These are phyloP conservation scores for Allophyes oxyacanthae DNA, from an alignment of 2,888 invertebrate genomes.

Conservation along the genomic window DNA sequence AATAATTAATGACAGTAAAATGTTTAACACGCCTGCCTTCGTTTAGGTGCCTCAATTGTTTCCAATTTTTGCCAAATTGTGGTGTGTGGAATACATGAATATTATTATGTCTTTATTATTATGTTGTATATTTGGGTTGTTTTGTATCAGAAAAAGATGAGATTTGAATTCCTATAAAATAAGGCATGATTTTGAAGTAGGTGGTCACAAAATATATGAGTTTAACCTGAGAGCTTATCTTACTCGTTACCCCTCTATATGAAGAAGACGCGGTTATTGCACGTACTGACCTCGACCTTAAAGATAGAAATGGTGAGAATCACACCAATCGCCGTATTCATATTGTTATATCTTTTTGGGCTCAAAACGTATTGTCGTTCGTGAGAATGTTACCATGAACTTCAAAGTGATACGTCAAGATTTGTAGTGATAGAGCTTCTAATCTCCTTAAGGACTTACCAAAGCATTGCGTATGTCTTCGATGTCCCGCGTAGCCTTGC, in stretches of 20 bases:
- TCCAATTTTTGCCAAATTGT: not conserved
- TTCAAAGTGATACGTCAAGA: conserved; percentile 21
- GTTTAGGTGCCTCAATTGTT: conserved; percentile 5
- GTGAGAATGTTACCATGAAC: not conserved
- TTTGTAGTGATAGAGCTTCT: conserved; percentile 25
- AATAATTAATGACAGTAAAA: conserved; percentile 1
- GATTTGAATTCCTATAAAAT: not conserved
- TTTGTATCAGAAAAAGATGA: not conserved
- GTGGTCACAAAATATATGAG: too few relatives aligned
- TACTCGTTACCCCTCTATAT: too few relatives aligned
- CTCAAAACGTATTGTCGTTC: not conserved
- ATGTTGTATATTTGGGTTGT: too few relatives aligned
- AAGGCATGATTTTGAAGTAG: too few relatives aligned
- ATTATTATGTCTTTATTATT: too few relatives aligned
- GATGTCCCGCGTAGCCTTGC: conserved; percentile 38
- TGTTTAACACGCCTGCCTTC: conserved; percentile 9
- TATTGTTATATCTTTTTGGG: not conserved
- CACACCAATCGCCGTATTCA: not conserved
- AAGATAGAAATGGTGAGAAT: not conserved
- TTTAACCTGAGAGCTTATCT: too few relatives aligned
- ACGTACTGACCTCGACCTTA: too few relatives aligned
- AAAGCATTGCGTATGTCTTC: conserved; percentile 51
- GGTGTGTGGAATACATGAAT: too few relatives aligned
- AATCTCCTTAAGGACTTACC: conserved; percentile 55
- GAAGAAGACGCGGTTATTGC: too few relatives aligned